A percentile compares a stretch with the other conserved stretches of the same genome.
phyloP scores from a whole-genome alignment of 2,888 invertebrate species.

The Tipula lateralis region DNA sequence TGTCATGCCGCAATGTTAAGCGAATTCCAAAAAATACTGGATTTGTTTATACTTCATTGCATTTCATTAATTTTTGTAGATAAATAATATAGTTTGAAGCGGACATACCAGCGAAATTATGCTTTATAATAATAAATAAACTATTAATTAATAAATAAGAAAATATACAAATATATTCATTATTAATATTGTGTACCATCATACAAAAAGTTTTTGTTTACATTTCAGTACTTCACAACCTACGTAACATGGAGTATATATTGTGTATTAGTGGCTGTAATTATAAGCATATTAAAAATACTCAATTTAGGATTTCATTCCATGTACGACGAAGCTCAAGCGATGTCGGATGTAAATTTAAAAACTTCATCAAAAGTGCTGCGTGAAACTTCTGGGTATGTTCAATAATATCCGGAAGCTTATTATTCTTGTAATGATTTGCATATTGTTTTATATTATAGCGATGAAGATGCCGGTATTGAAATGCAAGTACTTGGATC shows the following conservation, averaged over 20 bases:
- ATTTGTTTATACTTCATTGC: no score
- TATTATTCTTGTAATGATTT: no score
- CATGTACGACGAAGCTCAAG: constrained; percentile 91
- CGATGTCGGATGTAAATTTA: constrained; percentile 55
- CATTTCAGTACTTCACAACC: constrained; percentile 77
- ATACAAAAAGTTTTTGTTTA: neutral
- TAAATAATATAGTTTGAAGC: no score
- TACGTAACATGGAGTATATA: constrained; percentile 82
- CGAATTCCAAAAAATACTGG: no score
- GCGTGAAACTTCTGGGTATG: constrained; percentile 47
- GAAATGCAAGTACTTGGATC: constrained; percentile 69
- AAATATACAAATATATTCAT: no score
- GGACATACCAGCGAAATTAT: no score
- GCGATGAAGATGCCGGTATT: constrained; percentile 75
- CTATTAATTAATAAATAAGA: no score
- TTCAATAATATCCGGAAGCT: constrained; percentile 41
- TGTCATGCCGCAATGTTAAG: no score
- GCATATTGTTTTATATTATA: constrained; percentile 43
- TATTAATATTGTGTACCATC: neutral
- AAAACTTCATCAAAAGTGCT: constrained; percentile 52
- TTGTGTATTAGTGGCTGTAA: constrained; percentile 70
- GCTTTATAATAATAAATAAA: no score
- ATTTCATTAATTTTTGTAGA: no score
- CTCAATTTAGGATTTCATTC: constrained; percentile 85
- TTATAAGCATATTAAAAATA: constrained; percentile 79